Base-by-base conservation (phyloP, 2,113 vertebrate species). In the Cyphomyrus discorhynchus region DNA sequence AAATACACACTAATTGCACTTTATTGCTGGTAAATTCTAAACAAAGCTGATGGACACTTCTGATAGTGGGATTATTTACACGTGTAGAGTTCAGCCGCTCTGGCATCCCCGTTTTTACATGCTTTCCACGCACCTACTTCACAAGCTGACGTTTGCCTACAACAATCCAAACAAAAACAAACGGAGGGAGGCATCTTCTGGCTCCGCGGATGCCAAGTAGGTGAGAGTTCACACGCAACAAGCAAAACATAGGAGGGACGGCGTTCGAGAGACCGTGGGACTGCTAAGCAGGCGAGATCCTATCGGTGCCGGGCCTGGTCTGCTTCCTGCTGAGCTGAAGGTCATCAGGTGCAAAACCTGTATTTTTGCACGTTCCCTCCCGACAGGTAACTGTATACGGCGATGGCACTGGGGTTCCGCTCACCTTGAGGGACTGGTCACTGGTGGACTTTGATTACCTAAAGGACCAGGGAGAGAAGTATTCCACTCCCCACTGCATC, bases 331-430 rank as follows among this genome's bases (percentile, higher is more conserved):
- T 86, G 10, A n/a, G 8, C 0, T 0, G 10, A 17, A 42, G 49
- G 49, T n/a, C 49, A 56, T 35, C 13, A 6, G 50, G 47, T 87
- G n/a, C 85, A 56, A 50, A 11, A 15, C 53, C 56, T 42, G 17
- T n/a, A 45, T n/a, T 66, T 39, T 88, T 88, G n/a, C 46, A 0
- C 21, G 45, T 52, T 3, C 53, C 66, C 53, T 3, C 53, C 82
- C 56, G 39, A 6, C 92, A 96, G 95, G 96, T 96, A 35, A 95
- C 94, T 0, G 92, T 97, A 21, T 96, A 97, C 10, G 96, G 96
- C 0, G 95, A 96, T 24, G 96, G 96, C 0, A 95, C 93, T 0
- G 27, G 90, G 0, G 56, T 90, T n/a, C 96, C 96, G 7, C 89
- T 94, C n/a, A 91, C 92, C 5, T 93, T 97, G 87, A 93, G 92